phyloP scores from a whole-genome alignment of 1,140 invertebrate species.

The Camponotus pennsylvanicus region DNA sequence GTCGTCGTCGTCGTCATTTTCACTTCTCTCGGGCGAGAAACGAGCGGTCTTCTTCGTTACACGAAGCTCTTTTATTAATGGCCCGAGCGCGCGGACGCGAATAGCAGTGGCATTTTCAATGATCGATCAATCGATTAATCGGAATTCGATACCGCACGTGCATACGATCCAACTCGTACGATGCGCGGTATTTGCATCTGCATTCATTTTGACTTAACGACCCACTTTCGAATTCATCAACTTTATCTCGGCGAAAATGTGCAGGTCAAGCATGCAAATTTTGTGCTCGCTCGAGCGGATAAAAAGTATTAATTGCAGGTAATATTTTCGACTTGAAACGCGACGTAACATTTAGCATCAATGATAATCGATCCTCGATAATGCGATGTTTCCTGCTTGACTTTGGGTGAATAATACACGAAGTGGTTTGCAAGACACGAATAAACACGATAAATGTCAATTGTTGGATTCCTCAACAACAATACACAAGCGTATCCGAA shows the following conservation, averaged over 20 bases:
- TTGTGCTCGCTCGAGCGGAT: not conserved
- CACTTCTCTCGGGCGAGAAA: slow-evolving; percentile 73
- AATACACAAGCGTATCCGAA: not conserved
- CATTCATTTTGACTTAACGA: slow-evolving; percentile 40
- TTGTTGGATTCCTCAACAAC: not conserved
- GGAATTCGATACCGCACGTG: slow-evolving; percentile 83
- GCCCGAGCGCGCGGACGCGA: slow-evolving; percentile 35
- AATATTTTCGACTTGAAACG: not conserved
- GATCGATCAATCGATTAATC: slow-evolving; percentile 83
- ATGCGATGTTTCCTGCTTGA: not conserved
- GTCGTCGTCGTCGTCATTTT: slow-evolving; percentile 31
- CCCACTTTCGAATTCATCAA: slow-evolving; percentile 31
- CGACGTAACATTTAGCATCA: not conserved
- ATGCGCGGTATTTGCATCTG: not conserved
- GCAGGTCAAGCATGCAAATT: slow-evolving; percentile 5
- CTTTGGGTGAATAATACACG: slow-evolving; percentile 16
- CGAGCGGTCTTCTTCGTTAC: slow-evolving; percentile 57
- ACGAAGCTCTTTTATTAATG: slow-evolving; percentile 84
- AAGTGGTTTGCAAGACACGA: not conserved
- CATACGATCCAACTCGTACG: slow-evolving; percentile 52
- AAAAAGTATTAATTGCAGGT: not conserved
- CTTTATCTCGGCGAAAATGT: slow-evolving; percentile 45
- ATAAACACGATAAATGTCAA: not conserved
- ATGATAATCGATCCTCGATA: slow-evolving; percentile 24
- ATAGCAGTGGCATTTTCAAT: slow-evolving; percentile 70